A percentile compares a stretch with the other conserved stretches of the same genome.
Conservation (phyloP, 2,113 vertebrate genomes). For the Pterocles gutturalis region DNA sequence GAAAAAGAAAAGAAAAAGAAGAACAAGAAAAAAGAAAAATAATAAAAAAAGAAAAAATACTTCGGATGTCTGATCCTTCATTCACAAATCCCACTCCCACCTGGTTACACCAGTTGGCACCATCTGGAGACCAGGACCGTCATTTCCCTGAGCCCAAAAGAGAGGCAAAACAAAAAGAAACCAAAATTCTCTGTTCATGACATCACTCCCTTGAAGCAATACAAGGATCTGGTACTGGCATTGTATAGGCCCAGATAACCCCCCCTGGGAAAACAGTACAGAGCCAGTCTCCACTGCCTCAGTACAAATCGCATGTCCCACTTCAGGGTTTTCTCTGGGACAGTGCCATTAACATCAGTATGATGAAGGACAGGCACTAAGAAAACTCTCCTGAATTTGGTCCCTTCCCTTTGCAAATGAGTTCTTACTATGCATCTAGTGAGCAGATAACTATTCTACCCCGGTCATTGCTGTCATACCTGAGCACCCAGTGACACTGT, state of each 20-base stretch:
- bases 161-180: neutral
- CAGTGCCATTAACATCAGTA: neutral
- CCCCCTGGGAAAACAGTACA: neutral
- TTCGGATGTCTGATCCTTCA: neutral
- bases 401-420: neutral
- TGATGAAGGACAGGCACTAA: neutral
- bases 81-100: neutral
- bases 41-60: neutral
- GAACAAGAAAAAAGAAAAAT: neutral
- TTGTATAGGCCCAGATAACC: neutral
- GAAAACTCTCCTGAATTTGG: neutral
- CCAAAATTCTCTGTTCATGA: neutral
- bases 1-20: no score
- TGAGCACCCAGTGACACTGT: neutral
- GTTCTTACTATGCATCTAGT: neutral
- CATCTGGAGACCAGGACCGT: neutral
- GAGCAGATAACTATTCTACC: slow-evolving; percentile 14
- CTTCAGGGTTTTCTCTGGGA: neutral
- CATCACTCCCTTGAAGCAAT: neutral
- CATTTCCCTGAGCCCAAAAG: neutral
- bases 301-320: neutral
- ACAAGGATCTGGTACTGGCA: neutral
- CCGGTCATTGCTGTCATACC: slow-evolving; percentile 12
- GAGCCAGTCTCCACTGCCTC: neutral
- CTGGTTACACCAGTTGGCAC: neutral